These are phyloP conservation scores for Ictidomys tridecemlineatus DNA, from an alignment of 2,113 vertebrate species.

Conservation along the genomic window DNA sequence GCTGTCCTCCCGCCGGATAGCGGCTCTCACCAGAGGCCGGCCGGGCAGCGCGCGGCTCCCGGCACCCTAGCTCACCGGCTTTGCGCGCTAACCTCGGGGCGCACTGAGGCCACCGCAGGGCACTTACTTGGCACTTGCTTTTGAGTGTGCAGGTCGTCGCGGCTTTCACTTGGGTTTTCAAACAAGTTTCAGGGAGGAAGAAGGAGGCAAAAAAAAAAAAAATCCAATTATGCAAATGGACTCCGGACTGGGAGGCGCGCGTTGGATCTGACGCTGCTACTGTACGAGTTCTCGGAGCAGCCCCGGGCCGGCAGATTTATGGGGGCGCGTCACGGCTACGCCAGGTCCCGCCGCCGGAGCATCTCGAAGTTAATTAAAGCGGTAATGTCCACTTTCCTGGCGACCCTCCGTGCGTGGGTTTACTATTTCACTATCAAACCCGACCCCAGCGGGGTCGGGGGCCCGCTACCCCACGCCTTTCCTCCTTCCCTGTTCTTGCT, in stretches of 20 bases:
- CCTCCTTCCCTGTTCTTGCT: slow-evolving; percentile 53
- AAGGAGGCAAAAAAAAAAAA: slow-evolving; percentile 80
- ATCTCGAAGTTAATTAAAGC: slow-evolving; percentile 99
- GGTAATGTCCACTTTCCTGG: slow-evolving; percentile 92
- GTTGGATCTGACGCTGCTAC: slow-evolving; percentile 92
- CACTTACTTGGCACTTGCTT: slow-evolving; percentile 89
- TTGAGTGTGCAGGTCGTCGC: slow-evolving; percentile 88
- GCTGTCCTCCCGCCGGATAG: slow-evolving; percentile 91
- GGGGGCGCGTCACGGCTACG: slow-evolving; percentile 94
- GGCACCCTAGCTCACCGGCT: slow-evolving; percentile 93
- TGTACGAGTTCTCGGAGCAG: slow-evolving; percentile 94
- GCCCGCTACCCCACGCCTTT: slow-evolving; percentile 14
- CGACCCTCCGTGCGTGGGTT: slow-evolving; percentile 87
- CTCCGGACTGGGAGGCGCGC: slow-evolving; percentile 94
- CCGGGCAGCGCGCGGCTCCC: slow-evolving; percentile 93
- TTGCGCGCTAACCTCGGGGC: slow-evolving; percentile 92
- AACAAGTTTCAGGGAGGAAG: slow-evolving; percentile 94
- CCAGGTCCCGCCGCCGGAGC: slow-evolving; percentile 92
- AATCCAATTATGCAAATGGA: slow-evolving; percentile 98
- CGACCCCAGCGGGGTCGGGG: slow-evolving; percentile 75
- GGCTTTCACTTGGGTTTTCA: slow-evolving; percentile 87
- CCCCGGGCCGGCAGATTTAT: slow-evolving; percentile 94
- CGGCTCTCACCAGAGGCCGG: slow-evolving; percentile 92
- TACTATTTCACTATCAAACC: slow-evolving; percentile 86
- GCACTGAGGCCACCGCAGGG: slow-evolving; percentile 89